phyloP scores from a whole-genome alignment of 2,888 invertebrate species.

The Melieria picta region DNA sequence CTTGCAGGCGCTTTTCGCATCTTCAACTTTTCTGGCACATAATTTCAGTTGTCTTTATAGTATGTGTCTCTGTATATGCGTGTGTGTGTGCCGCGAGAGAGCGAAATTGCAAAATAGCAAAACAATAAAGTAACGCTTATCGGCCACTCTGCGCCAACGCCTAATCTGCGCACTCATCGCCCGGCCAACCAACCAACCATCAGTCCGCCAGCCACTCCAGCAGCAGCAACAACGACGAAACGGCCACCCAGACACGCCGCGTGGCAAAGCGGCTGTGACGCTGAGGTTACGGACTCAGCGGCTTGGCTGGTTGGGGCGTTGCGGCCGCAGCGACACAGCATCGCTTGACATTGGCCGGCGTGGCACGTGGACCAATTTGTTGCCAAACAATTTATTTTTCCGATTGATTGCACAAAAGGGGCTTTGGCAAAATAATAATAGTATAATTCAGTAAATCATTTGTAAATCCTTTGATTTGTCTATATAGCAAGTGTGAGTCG shows the following conservation, averaged over 20 bases:
- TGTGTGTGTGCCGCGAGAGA: neutral
- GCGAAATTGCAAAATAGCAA: conserved; percentile 13
- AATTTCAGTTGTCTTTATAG: no score
- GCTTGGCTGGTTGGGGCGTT: no score
- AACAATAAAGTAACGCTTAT: conserved; percentile 20
- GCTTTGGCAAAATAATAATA: conserved; percentile 8
- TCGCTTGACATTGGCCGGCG: no score
- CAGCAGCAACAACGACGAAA: neutral
- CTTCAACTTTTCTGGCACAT: no score
- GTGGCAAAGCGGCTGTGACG: no score
- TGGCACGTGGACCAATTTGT: conserved; percentile 23
- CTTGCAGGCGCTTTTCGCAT: no score
- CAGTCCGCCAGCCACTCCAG: neutral
- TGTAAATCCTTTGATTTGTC: conserved; percentile 11
- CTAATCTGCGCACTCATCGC: neutral
- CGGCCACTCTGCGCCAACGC: neutral
- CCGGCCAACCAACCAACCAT: neutral
- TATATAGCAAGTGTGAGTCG: no score
- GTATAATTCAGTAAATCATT: conserved; percentile 20
- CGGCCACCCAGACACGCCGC: neutral
- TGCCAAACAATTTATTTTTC: conserved; percentile 32
- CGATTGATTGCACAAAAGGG: conserved; percentile 25
- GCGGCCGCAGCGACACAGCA: no score
- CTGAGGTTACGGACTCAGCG: no score
- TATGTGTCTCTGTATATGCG: neutral